Conservation (phyloP, 2,797 vertebrate genomes). For the Acestrorhynchus altus region DNA sequence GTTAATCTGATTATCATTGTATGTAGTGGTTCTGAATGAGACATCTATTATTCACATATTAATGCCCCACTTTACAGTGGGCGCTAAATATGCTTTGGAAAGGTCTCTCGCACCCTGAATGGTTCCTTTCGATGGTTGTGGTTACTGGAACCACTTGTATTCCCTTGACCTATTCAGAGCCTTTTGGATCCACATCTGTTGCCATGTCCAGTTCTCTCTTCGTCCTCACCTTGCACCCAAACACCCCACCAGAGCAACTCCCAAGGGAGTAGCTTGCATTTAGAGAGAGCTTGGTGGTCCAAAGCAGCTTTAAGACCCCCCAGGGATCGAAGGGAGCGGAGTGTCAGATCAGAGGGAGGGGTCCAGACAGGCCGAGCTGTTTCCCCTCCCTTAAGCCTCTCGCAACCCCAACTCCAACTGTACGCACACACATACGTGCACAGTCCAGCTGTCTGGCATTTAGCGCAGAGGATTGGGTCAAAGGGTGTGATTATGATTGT, state of each 20-base stretch:
- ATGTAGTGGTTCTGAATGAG: slow-evolving; percentile 18
- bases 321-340: slow-evolving; percentile 44
- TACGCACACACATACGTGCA: background rate
- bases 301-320: slow-evolving; percentile 55
- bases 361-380: slow-evolving; percentile 57
- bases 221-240: slow-evolving; percentile 8
- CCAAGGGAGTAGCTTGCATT: background rate
- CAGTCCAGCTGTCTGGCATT: slow-evolving; percentile 41
- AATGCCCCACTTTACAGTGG: slow-evolving; percentile 8
- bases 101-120: background rate
- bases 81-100: slow-evolving; percentile 4
- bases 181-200: background rate
- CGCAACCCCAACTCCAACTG: slow-evolving; percentile 37
- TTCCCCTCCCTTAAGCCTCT: slow-evolving; percentile 33
- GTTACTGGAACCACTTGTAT: background rate
- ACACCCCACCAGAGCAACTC: slow-evolving; percentile 6
- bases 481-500: slow-evolving; percentile 46
- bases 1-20: slow-evolving; percentile 24
- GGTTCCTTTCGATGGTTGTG: slow-evolving; percentile 1
- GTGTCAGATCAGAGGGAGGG: slow-evolving; percentile 48
- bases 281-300: slow-evolving; percentile 28
- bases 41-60: slow-evolving; percentile 28
- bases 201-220: slow-evolving; percentile 6
- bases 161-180: slow-evolving; percentile 11
- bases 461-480: slow-evolving; percentile 42